Conservation (phyloP, 2,888 invertebrate species). For the Odiellus spinosus region DNA sequence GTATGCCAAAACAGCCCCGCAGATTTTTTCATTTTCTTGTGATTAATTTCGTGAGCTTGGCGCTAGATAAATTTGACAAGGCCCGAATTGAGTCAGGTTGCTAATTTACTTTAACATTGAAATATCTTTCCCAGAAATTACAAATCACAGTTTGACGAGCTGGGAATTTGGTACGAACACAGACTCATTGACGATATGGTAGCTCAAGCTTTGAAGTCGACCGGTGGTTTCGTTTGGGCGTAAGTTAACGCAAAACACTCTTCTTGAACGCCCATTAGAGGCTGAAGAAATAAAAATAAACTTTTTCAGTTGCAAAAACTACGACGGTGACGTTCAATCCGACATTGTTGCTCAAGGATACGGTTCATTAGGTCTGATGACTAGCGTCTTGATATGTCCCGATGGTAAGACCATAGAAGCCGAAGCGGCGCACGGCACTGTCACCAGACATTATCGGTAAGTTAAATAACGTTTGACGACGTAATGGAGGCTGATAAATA, state of each 20-base stretch:
- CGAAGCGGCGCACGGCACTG: conserved; percentile 43
- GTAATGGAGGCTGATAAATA: too few relatives aligned
- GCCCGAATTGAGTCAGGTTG: too few relatives aligned
- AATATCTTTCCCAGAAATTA: conserved; percentile 38
- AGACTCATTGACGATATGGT: conserved; percentile 85
- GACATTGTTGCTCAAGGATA: conserved; percentile 64
- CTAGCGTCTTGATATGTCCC: conserved; percentile 39
- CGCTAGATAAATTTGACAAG: too few relatives aligned
- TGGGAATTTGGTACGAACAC: conserved; percentile 79
- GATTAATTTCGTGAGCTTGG: too few relatives aligned
- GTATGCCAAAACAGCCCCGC: neutral
- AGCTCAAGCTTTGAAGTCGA: conserved; percentile 63
- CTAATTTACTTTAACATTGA: too few relatives aligned
- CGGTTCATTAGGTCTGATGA: conserved; percentile 66
- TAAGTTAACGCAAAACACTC: too few relatives aligned
- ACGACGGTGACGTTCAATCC: conserved; percentile 78
- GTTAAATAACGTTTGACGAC: neutral
- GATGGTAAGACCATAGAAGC: conserved; percentile 42
- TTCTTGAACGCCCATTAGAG: too few relatives aligned
- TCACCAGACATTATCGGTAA: conserved; percentile 42
- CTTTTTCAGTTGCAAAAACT: conserved; percentile 86
- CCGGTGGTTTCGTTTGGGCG: conserved; percentile 80
- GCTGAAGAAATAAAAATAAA: too few relatives aligned
- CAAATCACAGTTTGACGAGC: conserved; percentile 52
- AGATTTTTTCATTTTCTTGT: neutral